Conservation (phyloP, 1,140 invertebrate species). For the Chrysoperla carnea region DNA sequence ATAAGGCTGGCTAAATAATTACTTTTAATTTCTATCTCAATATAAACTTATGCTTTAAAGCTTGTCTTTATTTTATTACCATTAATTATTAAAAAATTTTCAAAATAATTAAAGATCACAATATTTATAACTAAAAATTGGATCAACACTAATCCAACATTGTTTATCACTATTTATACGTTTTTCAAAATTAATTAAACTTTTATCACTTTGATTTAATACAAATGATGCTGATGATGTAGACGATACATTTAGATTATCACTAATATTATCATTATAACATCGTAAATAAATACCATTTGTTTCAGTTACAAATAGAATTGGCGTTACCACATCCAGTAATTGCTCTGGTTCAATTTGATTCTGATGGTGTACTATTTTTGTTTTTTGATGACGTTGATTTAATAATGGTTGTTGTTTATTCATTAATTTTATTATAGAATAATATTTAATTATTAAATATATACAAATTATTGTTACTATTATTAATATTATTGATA, state of each 20-base stretch:
- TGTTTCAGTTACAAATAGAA: background rate
- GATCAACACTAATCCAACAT: background rate
- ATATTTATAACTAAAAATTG: background rate
- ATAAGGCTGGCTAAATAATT: too few species aligned
- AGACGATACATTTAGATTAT: background rate
- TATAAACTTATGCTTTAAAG: too few species aligned
- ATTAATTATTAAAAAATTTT: too few species aligned
- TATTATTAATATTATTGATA: too few species aligned
- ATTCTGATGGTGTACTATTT: background rate
- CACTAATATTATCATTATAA: background rate
- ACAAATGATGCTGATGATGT: too few species aligned
- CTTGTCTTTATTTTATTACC: too few species aligned
- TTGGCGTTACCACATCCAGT: background rate
- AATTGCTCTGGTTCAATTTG: background rate
- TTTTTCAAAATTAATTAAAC: background rate
- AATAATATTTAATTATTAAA: too few species aligned
- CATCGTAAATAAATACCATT: background rate
- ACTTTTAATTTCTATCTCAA: too few species aligned
- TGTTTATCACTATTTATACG: background rate
- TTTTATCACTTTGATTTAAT: background rate
- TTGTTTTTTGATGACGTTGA: background rate
- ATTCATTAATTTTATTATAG: too few species aligned
- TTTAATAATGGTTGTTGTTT: background rate
- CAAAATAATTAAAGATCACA: background rate
- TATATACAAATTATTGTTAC: too few species aligned